Percentiles rank a stretch among this genome's conserved stretches.
phyloP scores from a whole-genome alignment of 2,888 invertebrate genomes.

The Papilio demoleus region DNA sequence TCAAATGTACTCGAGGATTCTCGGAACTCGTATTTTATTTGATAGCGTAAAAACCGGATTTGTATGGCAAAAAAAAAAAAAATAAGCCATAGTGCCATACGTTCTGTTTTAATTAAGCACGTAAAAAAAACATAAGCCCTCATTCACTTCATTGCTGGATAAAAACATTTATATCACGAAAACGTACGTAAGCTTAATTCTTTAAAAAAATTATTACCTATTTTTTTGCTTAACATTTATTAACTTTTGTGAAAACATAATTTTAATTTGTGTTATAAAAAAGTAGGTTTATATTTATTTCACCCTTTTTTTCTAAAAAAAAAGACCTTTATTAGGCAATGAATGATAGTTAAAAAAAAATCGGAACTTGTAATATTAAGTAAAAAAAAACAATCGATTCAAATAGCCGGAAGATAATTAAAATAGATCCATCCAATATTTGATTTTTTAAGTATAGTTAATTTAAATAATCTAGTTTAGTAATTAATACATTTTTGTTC shows the following conservation, averaged over 20 bases:
- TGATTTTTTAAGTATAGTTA: too few relatives aligned
- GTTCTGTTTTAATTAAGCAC: conserved; percentile 1
- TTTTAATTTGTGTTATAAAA: background rate
- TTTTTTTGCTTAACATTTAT: conserved; percentile 1
- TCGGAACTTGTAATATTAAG: too few relatives aligned
- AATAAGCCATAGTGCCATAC: background rate
- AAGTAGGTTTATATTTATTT: background rate
- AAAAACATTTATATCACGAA: background rate
- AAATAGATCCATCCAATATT: too few relatives aligned
- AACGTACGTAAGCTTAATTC: background rate
- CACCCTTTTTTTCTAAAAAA: too few relatives aligned
- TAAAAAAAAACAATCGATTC: too few relatives aligned
- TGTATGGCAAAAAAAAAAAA: background rate
- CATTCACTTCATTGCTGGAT: conserved; percentile 12
- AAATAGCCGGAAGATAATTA: too few relatives aligned
- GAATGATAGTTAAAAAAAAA: too few relatives aligned
- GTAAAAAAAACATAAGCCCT: conserved; percentile 10
- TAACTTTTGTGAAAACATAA: background rate
- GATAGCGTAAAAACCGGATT: background rate
- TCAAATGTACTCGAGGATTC: background rate
- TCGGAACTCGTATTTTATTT: background rate
- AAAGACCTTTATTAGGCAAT: too few relatives aligned
- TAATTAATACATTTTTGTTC: too few relatives aligned
- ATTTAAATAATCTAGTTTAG: too few relatives aligned
- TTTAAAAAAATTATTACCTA: background rate